A percentile compares a stretch with the other conserved stretches of the same genome.
Evolutionary conservation across 2,113 vertebrate genomes (phyloP).

Genomic region (Caranx melampygus): DNA sequence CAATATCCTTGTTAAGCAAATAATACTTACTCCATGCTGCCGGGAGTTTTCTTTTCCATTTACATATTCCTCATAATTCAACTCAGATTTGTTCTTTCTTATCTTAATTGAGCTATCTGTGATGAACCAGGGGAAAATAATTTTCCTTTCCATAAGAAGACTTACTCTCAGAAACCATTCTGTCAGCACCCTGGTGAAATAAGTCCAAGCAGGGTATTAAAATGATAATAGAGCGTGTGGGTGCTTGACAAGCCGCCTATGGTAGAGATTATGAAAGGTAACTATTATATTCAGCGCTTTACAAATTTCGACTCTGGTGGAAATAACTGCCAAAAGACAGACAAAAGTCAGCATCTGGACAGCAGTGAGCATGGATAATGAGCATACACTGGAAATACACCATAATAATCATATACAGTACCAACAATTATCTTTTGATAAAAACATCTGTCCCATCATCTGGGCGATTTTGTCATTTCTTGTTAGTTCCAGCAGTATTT

Average conservation of each 20-base stretch:
- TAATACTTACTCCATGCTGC: constrained; percentile 51
- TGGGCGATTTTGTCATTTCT: constrained; percentile 37
- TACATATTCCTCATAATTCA: constrained; percentile 67
- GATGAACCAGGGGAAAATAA: constrained; percentile 74
- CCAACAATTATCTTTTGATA: constrained; percentile 49
- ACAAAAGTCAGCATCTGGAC: constrained; percentile 69
- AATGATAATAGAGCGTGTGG: constrained; percentile 77
- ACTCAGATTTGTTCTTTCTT: constrained; percentile 72
- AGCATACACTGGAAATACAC: constrained; percentile 40
- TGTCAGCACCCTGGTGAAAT: constrained; percentile 80
- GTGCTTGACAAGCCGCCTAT: constrained; percentile 69
- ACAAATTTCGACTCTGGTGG: constrained; percentile 64
- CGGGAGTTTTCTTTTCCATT: constrained; percentile 62
- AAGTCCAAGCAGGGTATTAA: constrained; percentile 75
- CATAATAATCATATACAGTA: constrained; percentile 52
- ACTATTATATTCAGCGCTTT: constrained; percentile 71
- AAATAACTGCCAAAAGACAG: constrained; percentile 62
- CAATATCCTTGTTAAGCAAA: constrained; percentile 61
- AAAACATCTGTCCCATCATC: constrained; percentile 58
- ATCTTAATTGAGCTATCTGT: constrained; percentile 79
- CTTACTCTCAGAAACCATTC: constrained; percentile 78
- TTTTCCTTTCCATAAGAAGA: constrained; percentile 66
- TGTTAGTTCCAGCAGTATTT: constrained; percentile 28
- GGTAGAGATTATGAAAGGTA: constrained; percentile 74
- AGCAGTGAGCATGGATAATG: constrained; percentile 47